Evolutionary conservation across 2,797 vertebrate species (phyloP).

Genomic region (Anas bahamensis): DNA sequence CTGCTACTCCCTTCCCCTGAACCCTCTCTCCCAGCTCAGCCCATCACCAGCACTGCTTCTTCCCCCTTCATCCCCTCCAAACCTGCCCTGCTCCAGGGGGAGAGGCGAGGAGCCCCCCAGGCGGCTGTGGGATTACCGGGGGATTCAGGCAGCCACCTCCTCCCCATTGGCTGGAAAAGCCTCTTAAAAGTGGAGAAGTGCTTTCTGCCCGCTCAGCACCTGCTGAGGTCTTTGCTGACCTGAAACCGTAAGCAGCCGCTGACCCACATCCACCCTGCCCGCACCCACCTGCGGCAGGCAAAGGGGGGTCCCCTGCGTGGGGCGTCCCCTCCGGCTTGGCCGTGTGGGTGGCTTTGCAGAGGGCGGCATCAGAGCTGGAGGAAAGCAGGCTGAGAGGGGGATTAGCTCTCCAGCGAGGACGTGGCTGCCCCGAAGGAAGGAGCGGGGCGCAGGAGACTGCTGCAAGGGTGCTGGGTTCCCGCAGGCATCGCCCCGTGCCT

Average conservation of each 20-base stretch:
- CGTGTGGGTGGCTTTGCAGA: background rate
- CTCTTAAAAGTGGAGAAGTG: constrained; percentile 72
- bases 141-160: constrained; percentile 57
- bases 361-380: background rate
- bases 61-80: background rate
- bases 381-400: background rate
- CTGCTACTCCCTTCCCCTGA: rapidly evolving
- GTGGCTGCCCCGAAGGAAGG: background rate
- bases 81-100: background rate
- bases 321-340: background rate
- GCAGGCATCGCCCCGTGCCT: background rate
- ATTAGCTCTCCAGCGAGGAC: background rate
- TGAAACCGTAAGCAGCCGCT: constrained; percentile 57
- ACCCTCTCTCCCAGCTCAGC: background rate
- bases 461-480: rapidly evolving
- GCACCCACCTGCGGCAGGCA: background rate
- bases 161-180: constrained; percentile 71
- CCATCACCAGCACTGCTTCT: background rate
- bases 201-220: constrained; percentile 66
- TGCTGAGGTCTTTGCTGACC: background rate
- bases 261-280: constrained; percentile 17
- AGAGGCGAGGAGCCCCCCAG: background rate
- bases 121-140: constrained; percentile 27
- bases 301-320: background rate
- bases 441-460: background rate